Conservation (phyloP, 2,888 invertebrate genomes). For the Nebria brevicollis region DNA sequence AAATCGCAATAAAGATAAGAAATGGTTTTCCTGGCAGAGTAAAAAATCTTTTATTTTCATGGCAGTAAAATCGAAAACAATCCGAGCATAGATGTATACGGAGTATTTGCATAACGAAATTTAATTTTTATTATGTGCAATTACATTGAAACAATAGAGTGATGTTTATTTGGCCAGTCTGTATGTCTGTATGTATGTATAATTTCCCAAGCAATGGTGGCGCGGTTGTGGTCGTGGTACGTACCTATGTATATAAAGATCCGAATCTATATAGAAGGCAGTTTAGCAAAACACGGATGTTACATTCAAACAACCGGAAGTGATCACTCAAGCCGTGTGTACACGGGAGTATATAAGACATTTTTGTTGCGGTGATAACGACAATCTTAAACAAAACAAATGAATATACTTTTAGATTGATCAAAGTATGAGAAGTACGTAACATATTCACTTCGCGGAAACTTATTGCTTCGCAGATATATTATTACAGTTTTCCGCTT, state of each 20-base stretch:
- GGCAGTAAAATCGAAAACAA: no score
- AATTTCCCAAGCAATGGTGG: no score
- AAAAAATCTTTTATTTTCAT: no score
- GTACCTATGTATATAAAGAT: not conserved
- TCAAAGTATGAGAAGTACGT: not conserved
- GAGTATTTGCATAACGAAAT: no score
- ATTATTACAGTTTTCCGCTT: not conserved
- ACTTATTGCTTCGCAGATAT: not conserved
- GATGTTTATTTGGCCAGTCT: no score
- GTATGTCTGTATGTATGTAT: no score
- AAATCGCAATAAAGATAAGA: no score
- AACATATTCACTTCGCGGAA: not conserved
- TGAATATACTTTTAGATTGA: not conserved
- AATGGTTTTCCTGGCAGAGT: no score
- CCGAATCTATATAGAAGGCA: not conserved
- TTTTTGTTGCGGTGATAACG: not conserved
- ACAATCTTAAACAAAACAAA: constrained; percentile 1
- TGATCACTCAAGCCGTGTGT: constrained; percentile 23
- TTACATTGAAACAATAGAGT: no score
- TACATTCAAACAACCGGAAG: constrained; percentile 12
- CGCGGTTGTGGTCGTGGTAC: not conserved
- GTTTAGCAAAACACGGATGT: constrained; percentile 25
- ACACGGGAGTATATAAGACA: not conserved
- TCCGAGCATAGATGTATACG: no score
- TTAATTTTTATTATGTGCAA: no score